These are phyloP conservation scores for Pteropus alecto DNA, from an alignment of 2,113 vertebrate genomes.

Conservation along the genomic window DNA sequence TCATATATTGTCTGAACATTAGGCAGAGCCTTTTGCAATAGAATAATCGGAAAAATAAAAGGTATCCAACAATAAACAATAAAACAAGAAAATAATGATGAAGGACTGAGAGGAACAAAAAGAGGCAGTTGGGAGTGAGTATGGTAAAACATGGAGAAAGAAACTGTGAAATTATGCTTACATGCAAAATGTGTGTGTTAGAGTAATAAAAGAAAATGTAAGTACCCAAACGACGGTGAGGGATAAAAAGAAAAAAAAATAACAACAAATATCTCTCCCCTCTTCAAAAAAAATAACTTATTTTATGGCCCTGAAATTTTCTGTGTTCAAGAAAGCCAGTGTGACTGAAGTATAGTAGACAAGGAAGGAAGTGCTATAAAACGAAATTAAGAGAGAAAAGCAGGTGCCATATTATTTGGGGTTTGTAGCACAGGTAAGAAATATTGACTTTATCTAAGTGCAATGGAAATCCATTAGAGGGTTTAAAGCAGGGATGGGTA, in stretches of 20 bases:
- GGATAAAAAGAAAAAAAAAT: background rate
- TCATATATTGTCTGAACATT: too few relatives aligned
- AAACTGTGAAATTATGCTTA: background rate
- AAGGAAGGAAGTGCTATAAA: background rate
- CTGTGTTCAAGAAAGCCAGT: background rate
- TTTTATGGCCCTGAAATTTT: background rate
- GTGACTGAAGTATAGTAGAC: background rate
- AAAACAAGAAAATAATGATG: background rate
- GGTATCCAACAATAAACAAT: background rate
- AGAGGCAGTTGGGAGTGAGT: background rate
- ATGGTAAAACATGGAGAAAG: background rate
- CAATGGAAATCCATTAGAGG: background rate
- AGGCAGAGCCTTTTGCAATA: background rate
- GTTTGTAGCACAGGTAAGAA: background rate
- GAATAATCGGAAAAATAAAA: background rate
- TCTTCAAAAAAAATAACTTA: background rate
- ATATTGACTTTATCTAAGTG: background rate
- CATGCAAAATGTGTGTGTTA: background rate
- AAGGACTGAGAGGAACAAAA: background rate
- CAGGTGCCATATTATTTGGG: background rate
- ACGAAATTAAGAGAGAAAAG: background rate
- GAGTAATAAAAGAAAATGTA: background rate
- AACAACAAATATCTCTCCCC: background rate
- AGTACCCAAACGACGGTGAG: background rate
- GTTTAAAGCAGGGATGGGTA: background rate